Base-by-base conservation (phyloP, 1,140 invertebrate genomes). In the Magallana ariakensis region DNA sequence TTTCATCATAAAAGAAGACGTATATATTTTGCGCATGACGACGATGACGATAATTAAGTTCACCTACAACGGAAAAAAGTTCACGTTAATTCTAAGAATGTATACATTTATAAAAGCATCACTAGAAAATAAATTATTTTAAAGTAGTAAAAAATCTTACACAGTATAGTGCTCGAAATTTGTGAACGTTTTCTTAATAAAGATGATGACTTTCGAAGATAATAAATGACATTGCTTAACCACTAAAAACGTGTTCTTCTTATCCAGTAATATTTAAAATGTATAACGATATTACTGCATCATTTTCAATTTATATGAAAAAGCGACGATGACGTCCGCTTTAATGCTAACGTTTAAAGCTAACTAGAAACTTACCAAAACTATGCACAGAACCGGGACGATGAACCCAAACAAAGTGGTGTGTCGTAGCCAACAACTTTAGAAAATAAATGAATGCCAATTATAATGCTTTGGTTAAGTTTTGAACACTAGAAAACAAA, bases 21-120 rank as follows among this genome's bases (percentile, higher is more conserved):
- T 84, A 19, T 86, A 85, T 56, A 90, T 62, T 10, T 57, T 84
- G 13, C 81, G 58, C 16, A 88, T 83, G 10, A 89, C 80, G 10
- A 88, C 13, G n/a, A 86, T 80, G 15, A 87, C 86, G 10, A 90
- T 85, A 9, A 88, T 80, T 6, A 84, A 58, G 66, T 90, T 90
- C n/a, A 86, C 66, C 90, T 90, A 58, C 15, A 19, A 16, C 56
- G 15, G 10, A 62, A 4, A 46, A 46, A 46, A 46, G 33, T 4
- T 46, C 33, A 46, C 33, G 33, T 1, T 46, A 46, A 46, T 46
- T 46, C 33, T 4, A 4, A 5, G 33, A 5, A 46, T 46, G 33
- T 46, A n/a, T n/a, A 46, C 33, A 46, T 46, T 46, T 46, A 4
- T 46, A 5, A 46, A 46, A 46, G n/a, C n/a, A n/a, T n/a, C n/a